Evolutionary conservation across 2,113 vertebrate species (phyloP), one percentile per base, ranked within the genome.

Genomic region (Cyprinodon brontotheroides): DNA sequence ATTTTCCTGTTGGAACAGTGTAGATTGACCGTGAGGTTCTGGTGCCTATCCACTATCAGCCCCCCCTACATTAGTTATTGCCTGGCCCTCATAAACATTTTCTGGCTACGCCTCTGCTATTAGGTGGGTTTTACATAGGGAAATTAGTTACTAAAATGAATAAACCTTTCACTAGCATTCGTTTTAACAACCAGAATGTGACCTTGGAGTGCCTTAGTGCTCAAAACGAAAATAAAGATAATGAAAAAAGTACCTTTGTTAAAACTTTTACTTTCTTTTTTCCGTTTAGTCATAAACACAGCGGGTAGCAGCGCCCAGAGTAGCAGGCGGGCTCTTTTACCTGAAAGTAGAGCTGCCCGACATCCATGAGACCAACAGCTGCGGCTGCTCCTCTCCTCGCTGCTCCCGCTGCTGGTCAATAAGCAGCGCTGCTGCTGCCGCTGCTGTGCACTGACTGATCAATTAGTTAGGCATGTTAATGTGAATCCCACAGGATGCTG

Each of bases 381-480:
- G 29, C 53, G 11, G 69, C 14, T 29, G 22, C 29, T 87, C 82
- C 74, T 6, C 48, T 22, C 82, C 69, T 36, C 45, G 50, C 79
- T 75, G 75, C 79, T 80, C 65, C 91, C 83, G 74, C 90, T 92
- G 87, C 92, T 87, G 83, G 92, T 87, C 93, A 91, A 86, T 82
- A 88, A 76, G 87, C 89, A 83, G 92, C 38, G 40, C 72, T 37
- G 22, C 61, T 45, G 12, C 15, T 47, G 47, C 38, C 45, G 22
- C 37, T 57, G 59, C 22, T n/a, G 10, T 38, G 14, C 39, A 3
- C 47, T 29, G 65, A 13, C 11, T 1, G 50, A 70, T 17, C 73
- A 85, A 79, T 78, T 75, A 82, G 75, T 78, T 79, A 73, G 65
- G 67, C 72, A 72, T 66, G 60, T 79, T 82, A 79, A 74, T 73